A percentile compares a stretch with the other conserved stretches of the same genome.
These are phyloP conservation scores for Steinernema khuongi DNA, from an alignment of 1,140 invertebrate genomes.

Conservation along the genomic window DNA sequence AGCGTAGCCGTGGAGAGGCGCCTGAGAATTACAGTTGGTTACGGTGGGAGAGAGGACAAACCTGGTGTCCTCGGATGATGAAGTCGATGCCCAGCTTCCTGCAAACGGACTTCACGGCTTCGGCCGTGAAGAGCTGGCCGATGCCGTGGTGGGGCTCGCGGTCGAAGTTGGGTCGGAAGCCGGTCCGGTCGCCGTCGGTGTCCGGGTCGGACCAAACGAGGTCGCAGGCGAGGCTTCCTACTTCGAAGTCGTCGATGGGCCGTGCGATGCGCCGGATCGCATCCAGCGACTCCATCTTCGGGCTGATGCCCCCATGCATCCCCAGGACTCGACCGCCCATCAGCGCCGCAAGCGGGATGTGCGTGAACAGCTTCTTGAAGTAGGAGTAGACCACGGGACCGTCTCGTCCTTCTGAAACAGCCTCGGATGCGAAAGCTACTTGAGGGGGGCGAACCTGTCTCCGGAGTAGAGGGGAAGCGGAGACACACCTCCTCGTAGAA, in stretches of 20 bases:
- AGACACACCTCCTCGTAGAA: constrained; percentile 38
- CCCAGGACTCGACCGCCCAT: constrained; percentile 37
- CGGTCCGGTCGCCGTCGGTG: constrained; percentile 3
- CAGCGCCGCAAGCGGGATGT: constrained; percentile 37
- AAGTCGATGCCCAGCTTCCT: constrained; percentile 32
- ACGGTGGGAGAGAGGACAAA: constrained; percentile 15
- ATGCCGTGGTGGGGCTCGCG: constrained; percentile 40
- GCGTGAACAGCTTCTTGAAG: constrained; percentile 39
- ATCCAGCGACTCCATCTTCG: constrained; percentile 31
- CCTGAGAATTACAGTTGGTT: constrained; percentile 21
- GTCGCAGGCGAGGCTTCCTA: constrained; percentile 36
- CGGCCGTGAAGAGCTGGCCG: constrained; percentile 34
- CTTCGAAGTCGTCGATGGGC: constrained; percentile 41
- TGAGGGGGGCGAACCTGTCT: neutral
- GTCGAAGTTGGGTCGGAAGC: constrained; percentile 38
- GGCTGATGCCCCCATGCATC: constrained; percentile 43
- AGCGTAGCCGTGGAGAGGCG: constrained; percentile 39
- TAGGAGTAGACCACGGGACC: constrained; percentile 27
- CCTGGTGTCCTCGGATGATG: constrained; percentile 42
- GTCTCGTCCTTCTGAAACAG: neutral
- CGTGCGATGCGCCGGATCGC: constrained; percentile 30
- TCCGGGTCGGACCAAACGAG: constrained; percentile 40
- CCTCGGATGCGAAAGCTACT: neutral
- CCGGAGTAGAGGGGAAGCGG: constrained; percentile 10
- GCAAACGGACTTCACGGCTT: constrained; percentile 35